Evolutionary conservation across 2,797 vertebrate species (phyloP).

Genomic region (Sebastes hopkinsi): DNA sequence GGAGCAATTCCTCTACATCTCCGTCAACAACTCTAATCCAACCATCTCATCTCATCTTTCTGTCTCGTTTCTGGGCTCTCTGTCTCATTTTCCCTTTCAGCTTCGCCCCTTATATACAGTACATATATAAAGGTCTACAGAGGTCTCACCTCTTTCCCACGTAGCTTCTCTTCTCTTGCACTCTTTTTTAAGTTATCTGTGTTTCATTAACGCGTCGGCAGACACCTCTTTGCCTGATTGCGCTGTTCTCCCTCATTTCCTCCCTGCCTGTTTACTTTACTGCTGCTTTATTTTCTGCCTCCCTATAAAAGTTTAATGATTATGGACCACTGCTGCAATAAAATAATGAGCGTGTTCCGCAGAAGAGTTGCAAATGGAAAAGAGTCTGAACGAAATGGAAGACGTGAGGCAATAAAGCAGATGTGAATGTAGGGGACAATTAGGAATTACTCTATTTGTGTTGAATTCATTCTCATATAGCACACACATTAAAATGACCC

Average conservation of each 20-base stretch:
- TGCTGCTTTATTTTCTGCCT: slow-evolving; percentile 24
- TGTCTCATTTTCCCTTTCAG: neutral
- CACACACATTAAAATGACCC: neutral
- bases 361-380: slow-evolving; percentile 11
- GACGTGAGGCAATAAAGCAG: neutral
- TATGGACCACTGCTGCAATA: slow-evolving; percentile 15
- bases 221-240: slow-evolving; percentile 1
- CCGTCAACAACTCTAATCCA: slow-evolving; percentile 28
- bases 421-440: neutral
- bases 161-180: neutral
- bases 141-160: neutral
- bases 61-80: neutral
- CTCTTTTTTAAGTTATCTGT: slow-evolving; percentile 1
- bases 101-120: neutral
- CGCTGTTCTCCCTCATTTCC: slow-evolving; percentile 24
- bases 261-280: slow-evolving; percentile 35
- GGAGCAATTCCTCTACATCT: slow-evolving; percentile 22
- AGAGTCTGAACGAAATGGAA: slow-evolving; percentile 2
- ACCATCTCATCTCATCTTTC: neutral
- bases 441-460: neutral
- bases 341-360: slow-evolving; percentile 18
- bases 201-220: slow-evolving; percentile 15
- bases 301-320: slow-evolving; percentile 46
- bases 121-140: neutral
- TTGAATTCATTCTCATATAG: neutral